Evolutionary conservation across 2,797 vertebrate genomes (phyloP), one percentile per base, ranked within the genome.

Genomic region (Notolabrus celidotus): DNA sequence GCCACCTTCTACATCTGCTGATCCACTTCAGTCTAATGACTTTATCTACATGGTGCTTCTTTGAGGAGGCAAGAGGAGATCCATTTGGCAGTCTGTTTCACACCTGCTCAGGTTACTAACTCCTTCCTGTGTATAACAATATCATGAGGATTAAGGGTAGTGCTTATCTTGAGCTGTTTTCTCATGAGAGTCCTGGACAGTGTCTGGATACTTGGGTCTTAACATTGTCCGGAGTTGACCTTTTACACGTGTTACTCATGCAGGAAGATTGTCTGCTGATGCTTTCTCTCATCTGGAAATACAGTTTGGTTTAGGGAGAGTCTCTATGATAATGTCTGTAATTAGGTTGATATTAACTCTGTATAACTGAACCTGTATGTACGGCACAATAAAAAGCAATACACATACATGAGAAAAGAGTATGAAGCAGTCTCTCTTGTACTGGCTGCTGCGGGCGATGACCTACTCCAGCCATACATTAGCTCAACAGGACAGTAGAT

Each of bases 31-130:
- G 15, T 39, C 65, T 54, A 60, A 58, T 19, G 39, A 61, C 57
- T 58, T 77, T 51, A 76, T 74, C 71, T 57, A 27, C 16, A 31
- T 23, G 3, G 57, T n/a, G 16, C 36, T 45, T 0, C 7, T 4
- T 4, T 19, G 17, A 19, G 22, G 53, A 58, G 36, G 63, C 11
- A 41, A 57, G 12, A 47, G 53, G 55, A 62, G 74, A 82, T 80
- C 68, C 33, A 53, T 77, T n/a, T 47, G 50, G 45, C 74, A 60
- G 71, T 2, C 38, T 1, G 1, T 2, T 43, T 45, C 51, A 71
- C 74, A 80, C 75, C 57, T 79, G 65, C 36, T 90, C 70, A 34
- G n/a, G 55, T 82, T 82, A 67, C 73, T 25, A 8, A 42, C 39
- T 27, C 49, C 38, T 52, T 12, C 20, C 27, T 5, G 23, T 43